These are phyloP conservation scores for Polyommatus icarus DNA, from an alignment of 2,888 invertebrate genomes.

Conservation along the genomic window DNA sequence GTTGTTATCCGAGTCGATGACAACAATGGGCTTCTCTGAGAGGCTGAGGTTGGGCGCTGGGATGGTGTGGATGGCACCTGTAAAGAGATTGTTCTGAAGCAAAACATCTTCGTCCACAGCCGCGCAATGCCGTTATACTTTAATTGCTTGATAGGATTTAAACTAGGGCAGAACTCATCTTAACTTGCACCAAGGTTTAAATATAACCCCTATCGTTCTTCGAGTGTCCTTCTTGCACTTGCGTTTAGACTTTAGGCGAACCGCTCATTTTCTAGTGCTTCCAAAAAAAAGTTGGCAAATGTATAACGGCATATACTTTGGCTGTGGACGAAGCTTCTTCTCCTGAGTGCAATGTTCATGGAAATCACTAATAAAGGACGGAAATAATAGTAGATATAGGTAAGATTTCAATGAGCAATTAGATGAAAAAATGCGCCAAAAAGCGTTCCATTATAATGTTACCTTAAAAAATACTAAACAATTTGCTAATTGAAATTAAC, in stretches of 20 bases:
- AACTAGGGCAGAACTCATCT: too few relatives aligned
- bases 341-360: constrained; percentile 38
- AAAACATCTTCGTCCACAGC: constrained; percentile 57
- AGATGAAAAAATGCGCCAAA: too few relatives aligned
- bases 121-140: constrained; percentile 42
- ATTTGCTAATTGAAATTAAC: too few relatives aligned
- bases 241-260: too few relatives aligned
- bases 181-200: too few relatives aligned
- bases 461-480: too few relatives aligned
- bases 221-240: not conserved
- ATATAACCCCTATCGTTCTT: not conserved
- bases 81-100: constrained; percentile 59
- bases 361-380: not conserved
- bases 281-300: not conserved
- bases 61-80: constrained; percentile 91
- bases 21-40: constrained; percentile 82
- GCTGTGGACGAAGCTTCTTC: constrained; percentile 34
- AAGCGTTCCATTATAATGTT: too few relatives aligned
- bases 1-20: constrained; percentile 57
- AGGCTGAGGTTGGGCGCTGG: constrained; percentile 90
- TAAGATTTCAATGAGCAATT: too few relatives aligned
- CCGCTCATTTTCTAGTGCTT: too few relatives aligned
- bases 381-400: too few relatives aligned
- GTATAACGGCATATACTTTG: constrained; percentile 27
- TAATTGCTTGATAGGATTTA: not conserved